Base-by-base conservation (phyloP, 2,113 vertebrate species). In the Dipodomys stephensi region DNA sequence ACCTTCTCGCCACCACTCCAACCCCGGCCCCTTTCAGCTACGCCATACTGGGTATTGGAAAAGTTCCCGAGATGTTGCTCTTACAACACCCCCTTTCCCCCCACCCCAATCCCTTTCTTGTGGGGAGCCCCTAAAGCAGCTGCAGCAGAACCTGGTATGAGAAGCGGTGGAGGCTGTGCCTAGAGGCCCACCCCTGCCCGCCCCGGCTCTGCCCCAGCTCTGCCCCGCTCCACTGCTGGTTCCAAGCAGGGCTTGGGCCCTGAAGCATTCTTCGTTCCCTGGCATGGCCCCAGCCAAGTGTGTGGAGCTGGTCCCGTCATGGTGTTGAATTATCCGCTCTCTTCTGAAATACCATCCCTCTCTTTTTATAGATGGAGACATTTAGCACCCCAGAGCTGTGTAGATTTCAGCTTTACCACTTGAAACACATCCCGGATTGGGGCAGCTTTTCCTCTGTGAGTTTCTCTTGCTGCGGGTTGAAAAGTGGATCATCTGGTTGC, bases 291-390 rank as follows among this genome's bases (percentile, higher is more conserved):
- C 35, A 64, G 18, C 67, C 60, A 16, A 60, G 72, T 15, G 10
- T 76, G 22, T 78, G 4, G 1, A 22, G 46, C 72, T 49, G 23
- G 67, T 64, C 35, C 19, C 77, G 53, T 65, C 35, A 73, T 49
- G 30, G n/a, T 35, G 90, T 73, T 68, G 87, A 81, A 69, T 5
- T 22, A 74, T 69, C 69, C 84, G 1, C 77, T 81, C 91, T 46
- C 82, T 76, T 91, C 96, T 91, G 90, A 96, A 96, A 96, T 94
- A 65, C 88, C 95, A 90, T 80, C 90, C 82, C 13, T 62, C 30
- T 89, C 95, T 97, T 95, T 96, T 95, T 96, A 96, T 94, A 96
- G 96, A 87, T 13, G 4, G 64, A 92, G 93, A 91, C 85, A 88
- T 89, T 91, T 93, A 73, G 81, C 93, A 91, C 93, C 79, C 78